A percentile compares a stretch with the other conserved stretches of the same genome.
These are phyloP conservation scores for Drosophila nr. fundita DNA, from an alignment of 2,888 invertebrate species.

Conservation along the genomic window DNA sequence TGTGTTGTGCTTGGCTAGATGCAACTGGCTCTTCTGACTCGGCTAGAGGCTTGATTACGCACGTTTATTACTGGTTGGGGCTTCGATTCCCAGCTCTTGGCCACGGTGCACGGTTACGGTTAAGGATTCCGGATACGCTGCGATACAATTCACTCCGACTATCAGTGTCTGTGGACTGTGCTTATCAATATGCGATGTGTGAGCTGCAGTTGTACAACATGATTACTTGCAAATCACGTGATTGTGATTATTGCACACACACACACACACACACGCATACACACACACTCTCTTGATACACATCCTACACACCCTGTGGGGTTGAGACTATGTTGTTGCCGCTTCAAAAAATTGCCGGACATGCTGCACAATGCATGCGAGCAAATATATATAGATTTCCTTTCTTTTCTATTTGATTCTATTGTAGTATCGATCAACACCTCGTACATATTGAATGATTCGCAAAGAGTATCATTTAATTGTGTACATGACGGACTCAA, in stretches of 20 bases:
- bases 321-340: conserved; percentile 2
- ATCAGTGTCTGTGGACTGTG: conserved; percentile 9
- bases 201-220: conserved; percentile 75
- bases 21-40: conserved; percentile 23
- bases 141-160: conserved; percentile 12
- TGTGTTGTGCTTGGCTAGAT: conserved; percentile 65
- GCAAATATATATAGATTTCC: conserved; percentile 3
- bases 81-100: conserved; percentile 34
- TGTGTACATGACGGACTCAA: not conserved
- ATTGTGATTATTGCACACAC: conserved; percentile 70
- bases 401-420: conserved; percentile 12
- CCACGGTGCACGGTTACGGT: conserved; percentile 36
- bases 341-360: conserved; percentile 35
- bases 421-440: conserved; percentile 1
- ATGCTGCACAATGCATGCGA: conserved; percentile 42
- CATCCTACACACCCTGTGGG: conserved; percentile 8
- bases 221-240: conserved; percentile 80
- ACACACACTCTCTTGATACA: not conserved
- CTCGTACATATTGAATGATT: not conserved
- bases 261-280: conserved; percentile 17
- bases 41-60: conserved; percentile 68
- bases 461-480: not conserved
- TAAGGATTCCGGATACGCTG: conserved; percentile 43
- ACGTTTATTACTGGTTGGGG: conserved; percentile 72
- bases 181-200: conserved; percentile 76